A percentile compares a stretch with the other conserved stretches of the same genome.
phyloP scores from a whole-genome alignment of 2,888 invertebrate genomes.

The Trachelus tabidus region DNA sequence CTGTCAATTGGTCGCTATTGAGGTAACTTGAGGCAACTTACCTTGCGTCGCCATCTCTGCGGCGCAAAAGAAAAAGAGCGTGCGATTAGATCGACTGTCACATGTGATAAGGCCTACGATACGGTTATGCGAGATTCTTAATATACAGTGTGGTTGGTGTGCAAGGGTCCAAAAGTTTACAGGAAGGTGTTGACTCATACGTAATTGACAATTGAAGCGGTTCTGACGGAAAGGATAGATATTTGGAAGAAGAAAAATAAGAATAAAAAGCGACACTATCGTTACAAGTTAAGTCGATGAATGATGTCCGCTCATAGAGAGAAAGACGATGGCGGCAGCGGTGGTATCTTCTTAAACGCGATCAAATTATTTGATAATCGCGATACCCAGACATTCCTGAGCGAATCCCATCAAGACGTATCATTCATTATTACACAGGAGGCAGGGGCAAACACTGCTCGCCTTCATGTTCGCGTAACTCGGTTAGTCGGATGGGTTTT shows the following conservation, averaged over 20 bases:
- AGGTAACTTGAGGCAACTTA: conserved; percentile 47
- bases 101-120: not conserved
- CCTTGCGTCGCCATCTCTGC: conserved; percentile 63
- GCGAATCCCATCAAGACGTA: conserved; percentile 30
- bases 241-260: not conserved
- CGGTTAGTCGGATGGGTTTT: conserved; percentile 43
- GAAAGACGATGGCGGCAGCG: too few species aligned
- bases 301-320: too few species aligned
- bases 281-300: too few species aligned
- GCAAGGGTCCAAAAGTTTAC: not conserved
- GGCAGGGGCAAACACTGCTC: conserved; percentile 39
- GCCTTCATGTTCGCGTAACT: conserved; percentile 43
- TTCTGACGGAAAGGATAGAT: not conserved
- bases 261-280: not conserved
- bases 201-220: not conserved
- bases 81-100: conserved; percentile 41
- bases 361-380: conserved; percentile 44
- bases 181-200: not conserved
- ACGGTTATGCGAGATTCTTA: not conserved
- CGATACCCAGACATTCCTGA: conserved; percentile 20
- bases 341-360: conserved; percentile 15
- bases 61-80: conserved; percentile 58
- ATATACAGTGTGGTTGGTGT: not conserved
- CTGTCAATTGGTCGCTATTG: not conserved
- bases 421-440: conserved; percentile 36